A percentile compares a stretch with the other conserved stretches of the same genome.
These are phyloP conservation scores for Anas acuta DNA, from an alignment of 2,797 vertebrate species.

Conservation along the genomic window DNA sequence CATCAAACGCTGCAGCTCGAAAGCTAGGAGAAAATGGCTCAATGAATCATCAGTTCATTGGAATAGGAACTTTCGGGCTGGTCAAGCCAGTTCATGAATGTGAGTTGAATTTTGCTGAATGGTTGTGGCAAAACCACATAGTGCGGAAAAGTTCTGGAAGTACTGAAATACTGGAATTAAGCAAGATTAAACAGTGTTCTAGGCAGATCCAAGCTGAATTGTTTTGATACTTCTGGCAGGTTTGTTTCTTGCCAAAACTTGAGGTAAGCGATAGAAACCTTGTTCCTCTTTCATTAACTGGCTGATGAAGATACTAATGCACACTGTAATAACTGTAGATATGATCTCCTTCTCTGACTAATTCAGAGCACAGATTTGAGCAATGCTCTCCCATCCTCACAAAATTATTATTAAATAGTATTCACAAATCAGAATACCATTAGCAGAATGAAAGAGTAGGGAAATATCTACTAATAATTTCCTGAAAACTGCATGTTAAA, in stretches of 20 bases:
- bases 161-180: not conserved
- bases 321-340: not conserved
- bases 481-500: not conserved
- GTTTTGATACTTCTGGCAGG: not conserved
- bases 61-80: slow-evolving; percentile 12
- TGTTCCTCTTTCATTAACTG: not conserved
- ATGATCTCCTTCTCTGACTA: not conserved
- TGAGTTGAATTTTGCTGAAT: not conserved
- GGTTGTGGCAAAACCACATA: not conserved
- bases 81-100: not conserved
- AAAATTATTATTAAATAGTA: not conserved
- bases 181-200: not conserved
- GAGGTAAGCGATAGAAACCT: not conserved
- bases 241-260: not conserved
- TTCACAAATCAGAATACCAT: not conserved
- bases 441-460: not conserved
- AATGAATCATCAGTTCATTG: slow-evolving; percentile 38
- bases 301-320: not conserved
- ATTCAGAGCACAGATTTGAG: not conserved
- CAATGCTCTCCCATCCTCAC: not conserved
- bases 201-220: not conserved
- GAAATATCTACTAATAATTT: not conserved
- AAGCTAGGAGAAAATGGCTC: not conserved
- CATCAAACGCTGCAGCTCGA: not conserved
- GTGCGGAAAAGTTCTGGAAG: not conserved